Evolutionary conservation across 1,140 invertebrate species (phyloP).

Genomic region (Bombus waltoni): DNA sequence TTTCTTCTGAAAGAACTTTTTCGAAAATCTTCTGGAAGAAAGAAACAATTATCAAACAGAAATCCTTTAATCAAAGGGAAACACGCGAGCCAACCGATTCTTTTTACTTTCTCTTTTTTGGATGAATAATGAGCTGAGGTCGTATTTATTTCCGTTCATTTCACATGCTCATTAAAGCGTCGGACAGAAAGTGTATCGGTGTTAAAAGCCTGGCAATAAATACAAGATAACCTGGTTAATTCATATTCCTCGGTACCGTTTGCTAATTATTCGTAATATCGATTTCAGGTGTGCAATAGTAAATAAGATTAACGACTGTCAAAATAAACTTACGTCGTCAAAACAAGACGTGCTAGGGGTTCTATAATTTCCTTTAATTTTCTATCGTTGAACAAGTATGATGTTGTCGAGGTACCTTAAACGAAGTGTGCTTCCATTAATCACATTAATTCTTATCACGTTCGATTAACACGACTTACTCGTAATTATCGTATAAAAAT

Average conservation of each 20-base stretch:
- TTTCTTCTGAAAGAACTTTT: not conserved
- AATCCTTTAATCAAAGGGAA: not conserved
- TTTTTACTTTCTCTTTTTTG: slow-evolving; percentile 17
- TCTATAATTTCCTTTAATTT: not conserved
- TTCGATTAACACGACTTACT: not conserved
- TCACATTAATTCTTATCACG: not conserved
- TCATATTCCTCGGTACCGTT: slow-evolving; percentile 22
- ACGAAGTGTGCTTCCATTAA: not conserved
- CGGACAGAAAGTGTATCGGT: slow-evolving; percentile 34
- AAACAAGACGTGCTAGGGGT: not conserved
- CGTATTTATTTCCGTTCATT: slow-evolving; percentile 23
- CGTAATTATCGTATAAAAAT: not conserved
- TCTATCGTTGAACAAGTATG: not conserved
- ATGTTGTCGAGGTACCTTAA: not conserved
- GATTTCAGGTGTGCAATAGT: slow-evolving; percentile 10
- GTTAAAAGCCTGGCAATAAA: slow-evolving; percentile 44
- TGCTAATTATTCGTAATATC: slow-evolving; percentile 41
- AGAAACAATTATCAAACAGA: not conserved
- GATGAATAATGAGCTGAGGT: slow-evolving; percentile 22
- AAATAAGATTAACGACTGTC: slow-evolving; percentile 18
- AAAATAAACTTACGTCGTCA: slow-evolving; percentile 34
- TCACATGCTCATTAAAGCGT: slow-evolving; percentile 40
- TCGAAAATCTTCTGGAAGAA: not conserved
- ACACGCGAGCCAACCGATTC: no score
- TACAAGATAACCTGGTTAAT: slow-evolving; percentile 45